A percentile compares a stretch with the other conserved stretches of the same genome.
phyloP scores from a whole-genome alignment of 2,888 invertebrate genomes.

The Rhyacophila evoluta region DNA sequence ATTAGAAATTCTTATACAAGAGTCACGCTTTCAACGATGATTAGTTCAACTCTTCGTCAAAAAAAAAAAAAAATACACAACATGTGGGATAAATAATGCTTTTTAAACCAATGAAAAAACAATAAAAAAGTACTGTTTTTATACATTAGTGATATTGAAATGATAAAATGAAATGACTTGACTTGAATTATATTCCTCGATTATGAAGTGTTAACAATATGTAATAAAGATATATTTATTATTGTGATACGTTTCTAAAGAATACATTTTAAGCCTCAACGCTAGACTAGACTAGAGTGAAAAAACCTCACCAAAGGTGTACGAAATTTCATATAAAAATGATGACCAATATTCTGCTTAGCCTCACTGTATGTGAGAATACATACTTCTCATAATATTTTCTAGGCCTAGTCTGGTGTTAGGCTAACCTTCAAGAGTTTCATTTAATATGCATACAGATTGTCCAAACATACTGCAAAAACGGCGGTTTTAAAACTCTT shows the following conservation, averaged over 20 bases:
- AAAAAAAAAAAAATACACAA: no score
- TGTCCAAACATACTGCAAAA: neutral
- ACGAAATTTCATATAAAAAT: no score
- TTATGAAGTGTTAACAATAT: neutral
- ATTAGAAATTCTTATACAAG: neutral
- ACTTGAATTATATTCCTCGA: neutral
- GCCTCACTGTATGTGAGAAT: no score
- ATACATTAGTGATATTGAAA: neutral
- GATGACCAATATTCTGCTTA: no score
- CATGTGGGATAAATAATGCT: neutral
- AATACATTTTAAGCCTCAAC: neutral
- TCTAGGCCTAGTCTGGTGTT: no score
- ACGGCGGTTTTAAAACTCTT: neutral
- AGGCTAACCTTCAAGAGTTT: neutral
- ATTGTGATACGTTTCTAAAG: constrained; percentile 6
- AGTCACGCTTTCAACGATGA: neutral
- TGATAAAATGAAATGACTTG: neutral
- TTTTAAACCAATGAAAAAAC: neutral
- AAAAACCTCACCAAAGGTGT: no score
- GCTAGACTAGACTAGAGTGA: no score
- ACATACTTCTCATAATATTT: no score
- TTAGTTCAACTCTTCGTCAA: neutral
- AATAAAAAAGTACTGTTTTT: neutral
- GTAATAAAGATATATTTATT: neutral
- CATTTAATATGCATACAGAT: neutral